Evolutionary conservation across 2,888 invertebrate species (phyloP), one percentile per base, ranked within the genome.

Genomic region (Orthosia gracilis): DNA sequence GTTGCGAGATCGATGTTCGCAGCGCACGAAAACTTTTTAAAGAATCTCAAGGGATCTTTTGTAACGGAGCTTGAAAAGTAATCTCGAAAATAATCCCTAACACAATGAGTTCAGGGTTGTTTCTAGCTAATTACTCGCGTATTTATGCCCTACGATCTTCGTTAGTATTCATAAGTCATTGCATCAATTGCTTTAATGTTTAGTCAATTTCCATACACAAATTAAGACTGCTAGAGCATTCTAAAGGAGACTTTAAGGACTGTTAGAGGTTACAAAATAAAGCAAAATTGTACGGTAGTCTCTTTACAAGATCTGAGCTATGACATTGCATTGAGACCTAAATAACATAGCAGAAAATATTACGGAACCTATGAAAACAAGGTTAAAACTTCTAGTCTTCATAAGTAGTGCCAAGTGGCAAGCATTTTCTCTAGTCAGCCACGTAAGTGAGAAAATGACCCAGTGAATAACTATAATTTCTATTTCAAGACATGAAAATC

Each of bases 181-280:
- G 58, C 31, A 23, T 55, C 83, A 66, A 78, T 70, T 62, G 83
- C 71, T 61, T 78, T 71, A 66, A 83, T 71, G 31, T 62, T 71
- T 58, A 47, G 58, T 55, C 12, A 72, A 78, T 79, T 78, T 67
- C 66, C 63, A 79, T 71, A 72, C n/a, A 78, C 54, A 50, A n/a
- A 54, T 63, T 18, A 26, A 55, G 18, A 17, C 15, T n/a, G 26
- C 21, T n/a, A 50, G 12, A 50, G n/a, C 13, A 77, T 80, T 78
- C 13, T 18, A 40, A 58, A 73, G 21, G 13, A n/a, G 31, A 57
- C 17, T 45, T 45, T 9, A 50, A 69, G 52, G 31, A 31, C 26
- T 17, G 15, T 21, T 23, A 4, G 21, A 47, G 11, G 15, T 47
- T 62, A 21, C 0, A 9, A 21, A 63, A 49, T 49, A 18, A 15